Conservation (phyloP, 2,797 vertebrate species). For the Paramormyrops hopkinsi region DNA sequence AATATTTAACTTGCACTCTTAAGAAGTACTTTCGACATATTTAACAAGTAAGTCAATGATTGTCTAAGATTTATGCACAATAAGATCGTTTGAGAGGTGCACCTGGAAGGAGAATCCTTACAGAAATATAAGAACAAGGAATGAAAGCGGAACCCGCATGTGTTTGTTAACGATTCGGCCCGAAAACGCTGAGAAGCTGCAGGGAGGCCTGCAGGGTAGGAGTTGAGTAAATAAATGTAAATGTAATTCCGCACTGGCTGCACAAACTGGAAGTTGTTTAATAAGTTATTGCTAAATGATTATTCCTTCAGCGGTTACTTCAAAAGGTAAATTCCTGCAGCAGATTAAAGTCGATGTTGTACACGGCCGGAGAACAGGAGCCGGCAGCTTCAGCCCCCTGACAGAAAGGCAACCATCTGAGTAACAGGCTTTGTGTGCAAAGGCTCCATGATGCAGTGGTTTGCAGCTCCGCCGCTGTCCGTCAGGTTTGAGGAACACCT, state of each 20-base stretch:
- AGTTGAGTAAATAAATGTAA: background rate
- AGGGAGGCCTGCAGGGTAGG: background rate
- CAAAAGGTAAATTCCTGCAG: background rate
- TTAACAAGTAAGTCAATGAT: background rate
- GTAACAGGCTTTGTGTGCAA: background rate
- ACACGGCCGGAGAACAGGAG: background rate
- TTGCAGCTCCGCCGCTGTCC: background rate
- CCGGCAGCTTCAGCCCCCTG: background rate
- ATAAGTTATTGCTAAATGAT: slow-evolving; percentile 12
- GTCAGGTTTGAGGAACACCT: background rate
- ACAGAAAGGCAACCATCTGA: background rate
- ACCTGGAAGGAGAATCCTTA: background rate
- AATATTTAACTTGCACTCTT: slow-evolving; percentile 6
- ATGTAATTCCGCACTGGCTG: background rate
- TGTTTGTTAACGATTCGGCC: background rate
- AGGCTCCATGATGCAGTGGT: background rate
- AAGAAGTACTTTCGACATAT: background rate
- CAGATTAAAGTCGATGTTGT: background rate
- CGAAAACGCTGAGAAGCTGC: no score
- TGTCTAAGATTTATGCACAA: background rate
- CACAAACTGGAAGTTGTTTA: slow-evolving; percentile 5
- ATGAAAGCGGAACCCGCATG: background rate
- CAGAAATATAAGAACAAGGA: background rate
- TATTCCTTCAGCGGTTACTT: background rate
- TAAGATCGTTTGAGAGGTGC: background rate